Percentiles rank a stretch among this genome's conserved stretches.
phyloP scores from a whole-genome alignment of 2,113 vertebrate genomes.

The Anoura caudifer region DNA sequence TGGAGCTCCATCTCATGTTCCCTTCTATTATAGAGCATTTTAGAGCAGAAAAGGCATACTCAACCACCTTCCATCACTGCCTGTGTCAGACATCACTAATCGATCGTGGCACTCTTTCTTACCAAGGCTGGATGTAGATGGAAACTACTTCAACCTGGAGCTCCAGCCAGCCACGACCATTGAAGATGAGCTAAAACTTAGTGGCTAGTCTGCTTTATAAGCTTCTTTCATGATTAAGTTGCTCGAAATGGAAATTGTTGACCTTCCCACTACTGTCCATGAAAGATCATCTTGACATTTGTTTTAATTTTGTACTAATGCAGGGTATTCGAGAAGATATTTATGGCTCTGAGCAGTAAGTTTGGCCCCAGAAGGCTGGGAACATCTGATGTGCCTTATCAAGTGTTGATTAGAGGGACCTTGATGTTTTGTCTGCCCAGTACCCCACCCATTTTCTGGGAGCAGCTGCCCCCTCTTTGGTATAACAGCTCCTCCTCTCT shows the following conservation, averaged over 20 bases:
- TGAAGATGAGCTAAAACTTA: background rate
- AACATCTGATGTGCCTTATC: background rate
- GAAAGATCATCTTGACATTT: background rate
- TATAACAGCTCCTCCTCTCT: background rate
- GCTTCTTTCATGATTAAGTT: background rate
- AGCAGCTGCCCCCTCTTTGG: background rate
- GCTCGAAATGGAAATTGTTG: background rate
- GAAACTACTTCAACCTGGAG: background rate
- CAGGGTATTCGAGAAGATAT: background rate
- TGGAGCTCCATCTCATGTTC: background rate
- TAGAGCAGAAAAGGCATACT: background rate
- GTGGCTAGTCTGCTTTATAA: background rate
- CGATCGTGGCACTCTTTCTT: background rate
- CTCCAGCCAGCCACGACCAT: background rate
- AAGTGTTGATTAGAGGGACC: background rate
- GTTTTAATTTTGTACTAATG: background rate
- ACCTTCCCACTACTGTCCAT: background rate
- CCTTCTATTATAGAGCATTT: background rate
- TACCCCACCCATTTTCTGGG: background rate
- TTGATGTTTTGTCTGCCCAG: background rate
- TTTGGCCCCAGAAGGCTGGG: background rate
- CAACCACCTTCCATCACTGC: background rate
- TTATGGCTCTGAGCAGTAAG: background rate
- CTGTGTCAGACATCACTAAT: constrained; percentile 19
- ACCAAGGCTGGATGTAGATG: background rate